Conservation (phyloP, 2,113 vertebrate species). For the human region DNA sequence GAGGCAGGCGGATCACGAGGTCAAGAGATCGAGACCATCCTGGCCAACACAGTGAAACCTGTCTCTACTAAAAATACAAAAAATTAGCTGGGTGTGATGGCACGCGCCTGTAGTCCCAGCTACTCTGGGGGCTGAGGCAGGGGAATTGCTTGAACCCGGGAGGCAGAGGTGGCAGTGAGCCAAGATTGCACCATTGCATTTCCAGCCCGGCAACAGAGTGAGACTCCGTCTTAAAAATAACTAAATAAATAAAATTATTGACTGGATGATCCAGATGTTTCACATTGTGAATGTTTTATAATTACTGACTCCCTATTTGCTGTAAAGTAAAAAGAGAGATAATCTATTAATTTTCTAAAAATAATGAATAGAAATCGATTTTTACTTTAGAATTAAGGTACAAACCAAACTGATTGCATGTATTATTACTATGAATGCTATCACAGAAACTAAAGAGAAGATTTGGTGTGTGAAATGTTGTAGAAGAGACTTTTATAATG, state of each 20-base stretch:
- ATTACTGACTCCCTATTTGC: not conserved
- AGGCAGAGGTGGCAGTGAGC: too few species aligned
- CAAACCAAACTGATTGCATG: not conserved
- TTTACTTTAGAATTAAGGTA: constrained; percentile 39
- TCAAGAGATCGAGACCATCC: too few species aligned
- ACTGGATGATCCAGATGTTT: not conserved
- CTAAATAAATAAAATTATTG: not conserved
- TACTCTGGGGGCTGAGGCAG: too few species aligned
- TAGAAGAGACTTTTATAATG: not conserved
- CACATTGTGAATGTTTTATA: not conserved
- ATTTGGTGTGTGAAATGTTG: not conserved
- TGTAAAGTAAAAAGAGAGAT: not conserved
- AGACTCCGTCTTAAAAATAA: too few species aligned
- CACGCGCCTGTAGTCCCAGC: too few species aligned
- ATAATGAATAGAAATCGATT: not conserved
- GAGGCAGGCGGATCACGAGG: rapidly evolving
- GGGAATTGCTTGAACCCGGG: too few species aligned
- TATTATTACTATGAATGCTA: not conserved
- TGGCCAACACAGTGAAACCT: too few species aligned
- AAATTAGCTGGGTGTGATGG: too few species aligned
- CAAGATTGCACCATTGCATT: too few species aligned
- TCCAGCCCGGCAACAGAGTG: too few species aligned
- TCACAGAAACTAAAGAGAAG: not conserved
- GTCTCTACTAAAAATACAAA: too few species aligned
- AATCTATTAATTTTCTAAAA: not conserved